Percentiles rank a stretch among this genome's conserved stretches.
phyloP scores from a whole-genome alignment of 92 coral and sea anemone genomes.

The Siderastrea siderea region DNA sequence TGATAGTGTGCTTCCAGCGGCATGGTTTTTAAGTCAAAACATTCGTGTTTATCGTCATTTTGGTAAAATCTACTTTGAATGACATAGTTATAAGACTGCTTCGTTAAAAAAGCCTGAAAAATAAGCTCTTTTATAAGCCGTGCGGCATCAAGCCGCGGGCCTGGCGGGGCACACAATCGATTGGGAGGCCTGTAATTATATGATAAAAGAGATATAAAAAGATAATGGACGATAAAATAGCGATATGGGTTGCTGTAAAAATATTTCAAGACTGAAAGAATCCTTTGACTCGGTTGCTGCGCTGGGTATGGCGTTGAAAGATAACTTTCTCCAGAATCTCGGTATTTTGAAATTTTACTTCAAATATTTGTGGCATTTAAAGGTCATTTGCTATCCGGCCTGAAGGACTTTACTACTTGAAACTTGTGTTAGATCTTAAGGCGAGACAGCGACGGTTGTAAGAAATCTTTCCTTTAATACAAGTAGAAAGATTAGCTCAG shows the following conservation, averaged over 20 bases:
- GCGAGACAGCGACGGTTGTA: not conserved
- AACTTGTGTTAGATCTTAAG: not conserved
- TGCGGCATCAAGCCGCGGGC: not conserved
- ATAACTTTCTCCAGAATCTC: constrained; percentile 11
- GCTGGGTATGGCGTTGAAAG: not conserved
- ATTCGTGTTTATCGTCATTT: not conserved
- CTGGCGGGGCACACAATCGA: not conserved
- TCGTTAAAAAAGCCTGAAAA: not conserved
- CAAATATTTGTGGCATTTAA: not conserved
- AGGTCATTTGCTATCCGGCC: not conserved
- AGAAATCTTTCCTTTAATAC: not conserved
- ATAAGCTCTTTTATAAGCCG: no score
- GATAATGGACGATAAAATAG: constrained; percentile 12
- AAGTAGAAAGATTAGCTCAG: not conserved
- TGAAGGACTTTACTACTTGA: not conserved
- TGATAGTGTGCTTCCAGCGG: no score
- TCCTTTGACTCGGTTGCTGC: not conserved
- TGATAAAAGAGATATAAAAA: constrained; percentile 16
- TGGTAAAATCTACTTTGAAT: not conserved
- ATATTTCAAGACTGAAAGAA: not conserved
- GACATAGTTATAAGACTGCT: not conserved
- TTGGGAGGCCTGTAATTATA: not conserved
- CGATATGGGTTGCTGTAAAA: not conserved
- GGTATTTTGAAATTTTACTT: not conserved
- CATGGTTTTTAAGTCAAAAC: not conserved